Evolutionary conservation across 2,888 invertebrate species (phyloP), one percentile per base, ranked within the genome.

Genomic region (Epirrita christyi): DNA sequence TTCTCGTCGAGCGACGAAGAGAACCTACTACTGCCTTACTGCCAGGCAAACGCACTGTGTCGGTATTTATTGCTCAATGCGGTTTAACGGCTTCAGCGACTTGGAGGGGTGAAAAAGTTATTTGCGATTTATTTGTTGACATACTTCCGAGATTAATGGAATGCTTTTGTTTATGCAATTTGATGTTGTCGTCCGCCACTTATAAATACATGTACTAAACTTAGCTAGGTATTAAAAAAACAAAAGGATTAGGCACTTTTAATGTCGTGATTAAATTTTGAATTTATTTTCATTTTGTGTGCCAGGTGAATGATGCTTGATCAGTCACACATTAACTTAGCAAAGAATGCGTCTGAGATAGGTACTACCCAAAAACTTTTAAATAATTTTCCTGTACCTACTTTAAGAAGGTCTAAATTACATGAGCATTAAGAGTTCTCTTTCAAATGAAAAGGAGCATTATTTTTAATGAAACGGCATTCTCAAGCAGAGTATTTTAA

Each of bases 41-140:
- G 68, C 67, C 73, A 80, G 80, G 78, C 82, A 80, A 21, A 72
- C 76, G 72, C 48, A 55, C 67, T 71, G 66, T 67, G 70, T 62
- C 60, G 57, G 64, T 69, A 68, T 67, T 72, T 68, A 70, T 71
- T 66, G 63, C 54, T 37, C 42, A 50, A 28, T 50, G 49, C 15
- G 38, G 45, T 28, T 36, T 41, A 51, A 55, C 56, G 42, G 38
- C 51, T 45, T 36, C 38, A 40, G 37, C 6, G 38, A 38, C 37
- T 21, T 40, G 10, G 10, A 40, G 21, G 10, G 40, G 10, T 40
- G 14, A 5, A 41, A 41, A 34, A 41, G 38, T 52, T 15, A 29
- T 38, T 38, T 28, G 28, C 40, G 15, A 42, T 54, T 42, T 46
- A 41, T 54, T 36, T 47, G 40, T 41, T 41, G 40, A 45, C 55